A percentile compares a stretch with the other conserved stretches of the same genome.
phyloP scores from a whole-genome alignment of 2,888 invertebrate species.

The Xestia xanthographa region DNA sequence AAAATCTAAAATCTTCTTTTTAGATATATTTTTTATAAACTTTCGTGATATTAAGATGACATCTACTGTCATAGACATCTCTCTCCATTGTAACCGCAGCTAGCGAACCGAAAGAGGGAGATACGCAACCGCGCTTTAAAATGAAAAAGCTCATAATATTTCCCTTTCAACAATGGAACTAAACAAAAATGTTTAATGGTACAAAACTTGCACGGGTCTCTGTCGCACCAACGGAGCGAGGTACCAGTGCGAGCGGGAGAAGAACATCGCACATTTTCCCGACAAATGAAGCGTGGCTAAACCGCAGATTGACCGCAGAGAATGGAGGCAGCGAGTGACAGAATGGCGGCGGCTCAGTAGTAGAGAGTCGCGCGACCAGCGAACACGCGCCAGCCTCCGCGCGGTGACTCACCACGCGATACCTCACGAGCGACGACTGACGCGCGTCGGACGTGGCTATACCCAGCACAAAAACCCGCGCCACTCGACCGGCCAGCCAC shows the following conservation, averaged over 20 bases:
- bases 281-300: constrained; percentile 91
- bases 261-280: constrained; percentile 86
- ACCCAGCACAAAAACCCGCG: constrained; percentile 65
- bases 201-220: constrained; percentile 86
- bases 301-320: constrained; percentile 91
- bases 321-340: constrained; percentile 90
- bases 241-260: constrained; percentile 78
- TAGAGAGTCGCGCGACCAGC: constrained; percentile 84
- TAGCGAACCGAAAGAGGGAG: constrained; percentile 75
- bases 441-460: constrained; percentile 55
- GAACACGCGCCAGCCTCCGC: constrained; percentile 79
- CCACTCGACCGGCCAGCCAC: constrained; percentile 73
- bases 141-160: constrained; percentile 89
- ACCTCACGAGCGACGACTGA: constrained; percentile 55
- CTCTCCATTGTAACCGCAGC: constrained; percentile 75
- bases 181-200: constrained; percentile 88
- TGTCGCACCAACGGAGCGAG: constrained; percentile 70
- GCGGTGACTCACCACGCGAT: constrained; percentile 61
- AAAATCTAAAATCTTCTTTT: constrained; percentile 1
- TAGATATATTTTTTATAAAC: background rate
- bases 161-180: constrained; percentile 87
- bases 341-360: constrained; percentile 90
- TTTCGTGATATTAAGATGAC: constrained; percentile 41
- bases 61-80: constrained; percentile 72
- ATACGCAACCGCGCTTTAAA: constrained; percentile 77